phyloP scores from a whole-genome alignment of 2,888 invertebrate species.

The Sisyra nigra region DNA sequence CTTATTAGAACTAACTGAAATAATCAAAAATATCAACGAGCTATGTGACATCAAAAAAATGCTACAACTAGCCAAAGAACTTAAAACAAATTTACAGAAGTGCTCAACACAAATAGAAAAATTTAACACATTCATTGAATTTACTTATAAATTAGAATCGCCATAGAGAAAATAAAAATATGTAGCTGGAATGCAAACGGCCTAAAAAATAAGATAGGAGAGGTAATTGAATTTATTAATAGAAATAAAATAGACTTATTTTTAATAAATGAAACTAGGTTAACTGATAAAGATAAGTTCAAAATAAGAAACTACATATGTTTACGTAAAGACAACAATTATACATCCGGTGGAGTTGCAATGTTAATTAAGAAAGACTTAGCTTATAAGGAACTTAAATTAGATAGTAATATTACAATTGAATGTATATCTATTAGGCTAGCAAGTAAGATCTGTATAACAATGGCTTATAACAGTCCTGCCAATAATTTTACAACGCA shows the following conservation, averaged over 20 bases:
- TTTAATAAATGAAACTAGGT: conserved; percentile 13
- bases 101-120: background rate
- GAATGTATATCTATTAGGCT: conserved; percentile 12
- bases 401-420: conserved; percentile 2
- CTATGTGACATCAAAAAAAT: no score
- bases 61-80: background rate
- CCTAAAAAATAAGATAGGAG: background rate
- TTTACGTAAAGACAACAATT: conserved; percentile 12
- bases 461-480: conserved; percentile 13
- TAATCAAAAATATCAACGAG: no score
- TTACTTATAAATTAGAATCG: background rate
- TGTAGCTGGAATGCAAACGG: conserved; percentile 2
- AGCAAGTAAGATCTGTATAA: conserved; percentile 10
- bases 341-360: conserved; percentile 12
- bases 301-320: conserved; percentile 13
- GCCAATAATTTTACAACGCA: conserved; percentile 8
- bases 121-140: background rate
- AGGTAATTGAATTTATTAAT: background rate
- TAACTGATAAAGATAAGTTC: conserved; percentile 10
- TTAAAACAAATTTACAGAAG: background rate
- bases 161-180: conserved; percentile 10
- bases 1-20: no score
- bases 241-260: background rate
- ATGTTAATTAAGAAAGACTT: conserved; percentile 13
- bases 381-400: background rate